Evolutionary conservation across 2,888 invertebrate genomes (phyloP).

Genomic region (Ctena decussata): DNA sequence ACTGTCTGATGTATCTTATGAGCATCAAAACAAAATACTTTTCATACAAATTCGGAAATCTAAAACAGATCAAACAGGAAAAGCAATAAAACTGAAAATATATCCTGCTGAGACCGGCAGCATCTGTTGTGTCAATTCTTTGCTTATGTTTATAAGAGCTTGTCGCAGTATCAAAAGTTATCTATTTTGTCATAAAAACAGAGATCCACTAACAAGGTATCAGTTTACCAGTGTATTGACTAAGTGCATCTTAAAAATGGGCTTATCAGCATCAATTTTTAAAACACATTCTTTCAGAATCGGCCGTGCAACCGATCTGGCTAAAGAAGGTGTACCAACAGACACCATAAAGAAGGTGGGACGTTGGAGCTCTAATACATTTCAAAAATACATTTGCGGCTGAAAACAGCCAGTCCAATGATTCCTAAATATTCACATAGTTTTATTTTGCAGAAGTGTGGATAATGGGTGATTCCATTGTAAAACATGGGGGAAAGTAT

Average conservation of each 20-base stretch:
- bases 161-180: no score
- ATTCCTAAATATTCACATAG: neutral
- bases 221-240: constrained; percentile 1
- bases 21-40: neutral
- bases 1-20: no score
- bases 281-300: neutral
- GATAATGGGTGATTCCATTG: neutral
- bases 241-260: neutral
- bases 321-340: neutral
- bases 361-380: neutral
- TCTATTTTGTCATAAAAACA: constrained; percentile 13
- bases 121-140: neutral
- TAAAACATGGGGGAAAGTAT: neutral
- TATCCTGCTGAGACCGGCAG: neutral
- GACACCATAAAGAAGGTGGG: neutral
- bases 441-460: neutral
- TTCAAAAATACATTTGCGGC: neutral
- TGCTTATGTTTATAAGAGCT: neutral
- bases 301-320: constrained; percentile 1
- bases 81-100: neutral
- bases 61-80: constrained; percentile 19
- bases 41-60: neutral
- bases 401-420: neutral
- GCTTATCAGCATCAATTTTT: neutral
- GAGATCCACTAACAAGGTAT: neutral